phyloP scores from a whole-genome alignment of 2,888 invertebrate species.

The Lasioglossum lativentre region DNA sequence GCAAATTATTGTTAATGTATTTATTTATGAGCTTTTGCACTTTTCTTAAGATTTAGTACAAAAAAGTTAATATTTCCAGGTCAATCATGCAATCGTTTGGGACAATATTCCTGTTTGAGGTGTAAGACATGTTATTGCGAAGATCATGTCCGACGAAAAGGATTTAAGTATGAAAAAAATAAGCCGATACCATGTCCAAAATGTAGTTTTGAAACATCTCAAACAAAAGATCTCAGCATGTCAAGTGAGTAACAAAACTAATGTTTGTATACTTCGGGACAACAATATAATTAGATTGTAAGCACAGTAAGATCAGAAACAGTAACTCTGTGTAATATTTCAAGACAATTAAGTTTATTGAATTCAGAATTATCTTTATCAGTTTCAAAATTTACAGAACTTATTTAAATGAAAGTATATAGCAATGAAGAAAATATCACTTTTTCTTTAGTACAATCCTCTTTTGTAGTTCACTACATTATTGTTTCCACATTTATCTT shows the following conservation, averaged over 20 bases:
- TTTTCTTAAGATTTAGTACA: constrained; percentile 6
- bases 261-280: neutral
- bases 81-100: constrained; percentile 96
- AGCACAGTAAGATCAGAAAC: neutral
- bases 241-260: constrained; percentile 89
- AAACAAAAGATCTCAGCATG: constrained; percentile 98
- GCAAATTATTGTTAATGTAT: neutral
- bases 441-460: neutral
- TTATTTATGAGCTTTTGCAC: neutral
- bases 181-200: constrained; percentile 96
- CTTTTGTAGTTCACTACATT: neutral
- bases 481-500: neutral
- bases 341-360: neutral
- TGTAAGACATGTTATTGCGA: constrained; percentile 99
- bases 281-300: neutral
- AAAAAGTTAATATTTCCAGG: constrained; percentile 85
- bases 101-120: constrained; percentile 97
- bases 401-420: neutral
- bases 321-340: neutral
- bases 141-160: constrained; percentile 96
- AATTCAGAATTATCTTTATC: neutral
- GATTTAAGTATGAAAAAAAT: constrained; percentile 94
- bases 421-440: neutral
- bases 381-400: neutral
- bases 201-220: constrained; percentile 96